Conservation (phyloP, 92 coral and sea anemone genomes). For the Umimayanthus kanabou region DNA sequence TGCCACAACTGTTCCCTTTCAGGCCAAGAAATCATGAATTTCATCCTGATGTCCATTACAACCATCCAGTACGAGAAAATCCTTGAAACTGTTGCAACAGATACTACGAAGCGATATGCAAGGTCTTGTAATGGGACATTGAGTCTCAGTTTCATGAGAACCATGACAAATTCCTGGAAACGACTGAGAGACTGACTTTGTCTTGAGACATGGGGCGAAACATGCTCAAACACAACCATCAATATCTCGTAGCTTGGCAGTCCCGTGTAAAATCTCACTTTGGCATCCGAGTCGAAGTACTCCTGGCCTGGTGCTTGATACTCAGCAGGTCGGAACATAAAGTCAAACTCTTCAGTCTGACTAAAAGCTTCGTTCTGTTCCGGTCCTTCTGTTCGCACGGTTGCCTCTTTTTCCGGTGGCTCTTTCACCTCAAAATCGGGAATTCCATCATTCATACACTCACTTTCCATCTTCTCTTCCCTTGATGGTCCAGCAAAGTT, state of each 20-base stretch:
- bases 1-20: background rate
- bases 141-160: conserved; percentile 62
- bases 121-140: conserved; percentile 55
- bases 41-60: conserved; percentile 47
- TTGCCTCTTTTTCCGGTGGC: conserved; percentile 20
- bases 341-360: conserved; percentile 12
- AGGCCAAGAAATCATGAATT: too few species aligned
- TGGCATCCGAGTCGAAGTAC: conserved; percentile 13
- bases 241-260: conserved; percentile 48
- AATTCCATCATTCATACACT: too few species aligned
- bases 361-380: conserved; percentile 21
- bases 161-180: conserved; percentile 65
- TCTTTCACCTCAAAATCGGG: too few species aligned
- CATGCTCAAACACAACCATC: conserved; percentile 48
- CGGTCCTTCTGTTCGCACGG: too few species aligned
- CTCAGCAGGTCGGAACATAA: background rate
- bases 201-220: conserved; percentile 42
- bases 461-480: too few species aligned
- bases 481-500: too few species aligned
- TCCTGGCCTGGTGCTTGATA: conserved; percentile 17
- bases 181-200: conserved; percentile 26
- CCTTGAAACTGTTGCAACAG: conserved; percentile 58
- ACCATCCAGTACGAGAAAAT: conserved; percentile 54
- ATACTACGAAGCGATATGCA: conserved; percentile 52
- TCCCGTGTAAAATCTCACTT: conserved; percentile 55